These are phyloP conservation scores for Brachionus manjavacas DNA, from an alignment of 1,140 invertebrate species.

Conservation along the genomic window DNA sequence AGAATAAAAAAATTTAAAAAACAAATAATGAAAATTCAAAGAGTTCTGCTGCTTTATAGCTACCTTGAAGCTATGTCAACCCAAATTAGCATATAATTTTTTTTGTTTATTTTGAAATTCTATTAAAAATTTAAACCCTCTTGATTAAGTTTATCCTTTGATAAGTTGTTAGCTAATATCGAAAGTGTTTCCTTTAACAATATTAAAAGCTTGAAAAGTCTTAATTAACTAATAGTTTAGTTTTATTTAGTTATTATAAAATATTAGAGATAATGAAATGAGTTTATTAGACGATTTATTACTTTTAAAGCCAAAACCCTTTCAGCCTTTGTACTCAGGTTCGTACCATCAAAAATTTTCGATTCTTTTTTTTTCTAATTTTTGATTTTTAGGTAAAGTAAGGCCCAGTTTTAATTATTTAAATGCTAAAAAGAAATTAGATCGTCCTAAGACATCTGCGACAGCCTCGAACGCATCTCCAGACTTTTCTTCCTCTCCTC, in stretches of 20 bases:
- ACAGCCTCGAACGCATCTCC: background rate
- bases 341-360: background rate
- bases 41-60: background rate
- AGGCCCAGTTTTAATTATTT: background rate
- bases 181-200: background rate
- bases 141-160: background rate
- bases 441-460: background rate
- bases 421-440: background rate
- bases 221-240: background rate
- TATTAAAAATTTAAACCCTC: background rate
- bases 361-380: background rate
- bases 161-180: background rate
- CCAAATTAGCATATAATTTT: background rate
- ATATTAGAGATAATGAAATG: slow-evolving; percentile 7
- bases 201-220: background rate
- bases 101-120: background rate
- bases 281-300: slow-evolving; percentile 23
- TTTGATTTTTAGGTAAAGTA: background rate
- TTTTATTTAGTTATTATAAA: background rate
- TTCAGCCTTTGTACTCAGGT: slow-evolving; percentile 23
- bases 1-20: background rate
- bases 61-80: slow-evolving; percentile 1
- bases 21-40: background rate
- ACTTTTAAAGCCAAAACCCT: background rate
- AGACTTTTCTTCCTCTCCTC: background rate